A percentile compares a stretch with the other conserved stretches of the same genome.
These are phyloP conservation scores for Chiroxiphia lanceolata DNA, from an alignment of 2,797 vertebrate genomes.

Conservation along the genomic window DNA sequence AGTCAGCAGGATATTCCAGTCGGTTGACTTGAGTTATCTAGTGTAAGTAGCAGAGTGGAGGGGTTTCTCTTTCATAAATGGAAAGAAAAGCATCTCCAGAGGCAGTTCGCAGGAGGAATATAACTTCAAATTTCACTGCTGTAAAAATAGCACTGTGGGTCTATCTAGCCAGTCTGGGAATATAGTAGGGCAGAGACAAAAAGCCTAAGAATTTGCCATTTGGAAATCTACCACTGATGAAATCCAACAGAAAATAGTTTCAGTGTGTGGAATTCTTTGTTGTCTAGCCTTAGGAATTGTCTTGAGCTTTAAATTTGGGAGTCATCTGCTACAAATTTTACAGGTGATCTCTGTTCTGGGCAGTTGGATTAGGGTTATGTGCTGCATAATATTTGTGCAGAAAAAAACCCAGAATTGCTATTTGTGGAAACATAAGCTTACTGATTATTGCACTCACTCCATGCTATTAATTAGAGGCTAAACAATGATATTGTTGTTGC, in stretches of 20 bases:
- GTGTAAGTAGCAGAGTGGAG: background rate
- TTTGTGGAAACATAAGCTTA: background rate
- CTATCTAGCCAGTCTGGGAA: background rate
- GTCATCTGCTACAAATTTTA: background rate
- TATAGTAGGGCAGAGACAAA: background rate
- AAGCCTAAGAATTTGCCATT: background rate
- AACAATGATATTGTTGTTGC: conserved; percentile 23
- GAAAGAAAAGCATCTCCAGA: background rate
- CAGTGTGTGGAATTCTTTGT: background rate
- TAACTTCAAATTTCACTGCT: background rate
- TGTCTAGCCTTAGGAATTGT: background rate
- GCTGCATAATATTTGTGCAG: background rate
- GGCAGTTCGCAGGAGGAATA: background rate
- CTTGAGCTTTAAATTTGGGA: background rate
- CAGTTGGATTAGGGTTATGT: background rate
- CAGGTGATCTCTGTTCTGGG: background rate
- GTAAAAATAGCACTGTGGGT: background rate
- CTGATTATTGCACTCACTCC: background rate
- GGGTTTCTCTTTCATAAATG: background rate
- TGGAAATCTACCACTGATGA: background rate
- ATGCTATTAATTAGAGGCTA: conserved; percentile 18
- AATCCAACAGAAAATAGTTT: background rate
- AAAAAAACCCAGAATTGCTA: background rate
- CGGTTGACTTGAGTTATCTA: background rate
- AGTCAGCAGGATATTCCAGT: background rate